Evolutionary conservation across 1,140 invertebrate genomes (phyloP).

Genomic region (Pseudomyrmex gracilis): DNA sequence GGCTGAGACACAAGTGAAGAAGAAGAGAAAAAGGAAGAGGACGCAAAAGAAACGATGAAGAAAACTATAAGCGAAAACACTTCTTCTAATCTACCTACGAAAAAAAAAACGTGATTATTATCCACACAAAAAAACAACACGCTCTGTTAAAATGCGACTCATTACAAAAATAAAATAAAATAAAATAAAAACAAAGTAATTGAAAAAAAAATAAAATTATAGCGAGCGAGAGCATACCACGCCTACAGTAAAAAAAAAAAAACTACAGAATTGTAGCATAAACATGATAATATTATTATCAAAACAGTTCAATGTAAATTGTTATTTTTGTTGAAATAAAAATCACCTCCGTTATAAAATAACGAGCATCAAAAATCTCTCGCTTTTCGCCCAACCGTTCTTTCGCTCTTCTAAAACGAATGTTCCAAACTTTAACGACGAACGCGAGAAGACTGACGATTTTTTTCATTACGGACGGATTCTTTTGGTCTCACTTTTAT

Average conservation of each 20-base stretch:
- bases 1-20: slow-evolving; percentile 30
- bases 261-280: slow-evolving; percentile 82
- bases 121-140: slow-evolving; percentile 69
- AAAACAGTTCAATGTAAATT: slow-evolving; percentile 86
- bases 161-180: slow-evolving; percentile 75
- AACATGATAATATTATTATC: slow-evolving; percentile 85
- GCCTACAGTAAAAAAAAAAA: slow-evolving; percentile 84
- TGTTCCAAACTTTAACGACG: no score
- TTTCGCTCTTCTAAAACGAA: not conserved
- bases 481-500: slow-evolving; percentile 52
- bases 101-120: slow-evolving; percentile 72
- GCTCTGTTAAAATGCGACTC: slow-evolving; percentile 77
- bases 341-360: slow-evolving; percentile 84
- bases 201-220: slow-evolving; percentile 68
- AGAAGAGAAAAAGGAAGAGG: slow-evolving; percentile 13
- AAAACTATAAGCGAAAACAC: slow-evolving; percentile 20
- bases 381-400: slow-evolving; percentile 10
- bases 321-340: slow-evolving; percentile 86
- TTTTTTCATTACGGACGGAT: not conserved
- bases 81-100: slow-evolving; percentile 23
- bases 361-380: slow-evolving; percentile 51
- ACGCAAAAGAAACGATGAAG: slow-evolving; percentile 38
- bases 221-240: slow-evolving; percentile 83
- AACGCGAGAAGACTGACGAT: no score
- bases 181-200: slow-evolving; percentile 74